These are phyloP conservation scores for Climacteris rufus DNA, from an alignment of 2,113 vertebrate genomes.

Conservation along the genomic window DNA sequence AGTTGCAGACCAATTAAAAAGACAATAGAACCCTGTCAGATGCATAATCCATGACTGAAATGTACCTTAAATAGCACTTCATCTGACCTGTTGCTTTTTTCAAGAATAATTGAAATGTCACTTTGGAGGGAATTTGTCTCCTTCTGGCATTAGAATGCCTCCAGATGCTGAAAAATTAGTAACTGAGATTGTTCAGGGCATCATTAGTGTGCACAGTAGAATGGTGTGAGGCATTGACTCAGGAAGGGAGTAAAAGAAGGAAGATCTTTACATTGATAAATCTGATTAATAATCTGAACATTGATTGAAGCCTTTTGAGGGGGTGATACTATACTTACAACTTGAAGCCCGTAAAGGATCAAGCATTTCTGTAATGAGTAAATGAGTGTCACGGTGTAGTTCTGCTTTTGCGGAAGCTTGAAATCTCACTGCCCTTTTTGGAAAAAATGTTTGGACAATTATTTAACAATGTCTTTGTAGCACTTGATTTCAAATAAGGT, in stretches of 20 bases:
- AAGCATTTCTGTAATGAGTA: not conserved
- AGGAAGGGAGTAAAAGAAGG: not conserved
- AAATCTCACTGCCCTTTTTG: not conserved
- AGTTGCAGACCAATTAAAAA: not conserved
- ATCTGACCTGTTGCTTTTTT: not conserved
- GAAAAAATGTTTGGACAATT: not conserved
- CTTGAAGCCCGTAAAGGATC: not conserved
- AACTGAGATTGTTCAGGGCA: not conserved
- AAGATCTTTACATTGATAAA: not conserved
- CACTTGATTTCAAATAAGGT: not conserved
- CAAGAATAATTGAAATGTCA: not conserved
- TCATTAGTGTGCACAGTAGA: not conserved
- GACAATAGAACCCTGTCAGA: not conserved
- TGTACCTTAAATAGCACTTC: not conserved
- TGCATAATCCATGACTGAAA: not conserved
- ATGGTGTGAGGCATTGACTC: not conserved
- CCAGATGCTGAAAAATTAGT: not conserved
- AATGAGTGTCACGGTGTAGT: not conserved
- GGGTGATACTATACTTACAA: not conserved
- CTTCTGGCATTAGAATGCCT: not conserved
- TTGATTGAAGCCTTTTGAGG: not conserved
- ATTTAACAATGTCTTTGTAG: not conserved
- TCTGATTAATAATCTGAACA: not conserved
- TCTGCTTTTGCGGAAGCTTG: not conserved
- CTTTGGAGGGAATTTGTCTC: not conserved